Evolutionary conservation across 1,140 invertebrate species (phyloP).

Genomic region (Dolichoris vasculosae): DNA sequence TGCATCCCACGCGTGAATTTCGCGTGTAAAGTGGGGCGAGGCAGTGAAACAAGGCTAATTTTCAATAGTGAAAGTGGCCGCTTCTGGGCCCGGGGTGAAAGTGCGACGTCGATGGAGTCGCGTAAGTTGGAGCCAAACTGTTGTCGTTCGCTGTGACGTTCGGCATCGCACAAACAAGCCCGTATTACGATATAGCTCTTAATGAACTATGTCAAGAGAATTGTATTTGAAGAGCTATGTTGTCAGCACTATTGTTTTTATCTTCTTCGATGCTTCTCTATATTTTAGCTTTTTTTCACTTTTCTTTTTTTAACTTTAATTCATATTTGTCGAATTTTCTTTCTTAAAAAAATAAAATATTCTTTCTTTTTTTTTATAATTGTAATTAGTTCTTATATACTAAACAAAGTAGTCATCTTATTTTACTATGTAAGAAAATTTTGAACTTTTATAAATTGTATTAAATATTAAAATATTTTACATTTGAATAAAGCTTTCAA

Average conservation of each 20-base stretch:
- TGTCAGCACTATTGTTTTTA: background rate
- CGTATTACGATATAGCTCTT: constrained; percentile 36
- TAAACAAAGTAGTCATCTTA: too few species aligned
- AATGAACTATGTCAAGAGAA: constrained; percentile 37
- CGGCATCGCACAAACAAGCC: background rate
- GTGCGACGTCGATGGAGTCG: constrained; percentile 46
- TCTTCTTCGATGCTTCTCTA: background rate
- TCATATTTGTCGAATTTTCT: too few species aligned
- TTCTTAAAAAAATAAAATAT: too few species aligned
- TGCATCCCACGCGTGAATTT: constrained; percentile 12
- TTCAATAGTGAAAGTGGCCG: constrained; percentile 61
- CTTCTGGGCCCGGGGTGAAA: constrained; percentile 56
- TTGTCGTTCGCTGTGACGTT: background rate
- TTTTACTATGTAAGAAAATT: too few species aligned
- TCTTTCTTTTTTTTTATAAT: too few species aligned
- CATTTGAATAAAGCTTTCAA: too few species aligned
- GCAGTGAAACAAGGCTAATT: constrained; percentile 52
- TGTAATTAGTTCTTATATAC: too few species aligned
- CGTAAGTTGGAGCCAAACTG: background rate
- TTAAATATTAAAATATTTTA: too few species aligned
- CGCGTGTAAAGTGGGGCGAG: constrained; percentile 30
- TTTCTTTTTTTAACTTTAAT: too few species aligned
- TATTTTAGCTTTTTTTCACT: background rate
- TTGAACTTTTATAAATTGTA: too few species aligned
- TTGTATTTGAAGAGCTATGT: background rate